A percentile compares a stretch with the other conserved stretches of the same genome.
Conservation (phyloP, 2,797 vertebrate genomes). For the Protonibea diacanthus region DNA sequence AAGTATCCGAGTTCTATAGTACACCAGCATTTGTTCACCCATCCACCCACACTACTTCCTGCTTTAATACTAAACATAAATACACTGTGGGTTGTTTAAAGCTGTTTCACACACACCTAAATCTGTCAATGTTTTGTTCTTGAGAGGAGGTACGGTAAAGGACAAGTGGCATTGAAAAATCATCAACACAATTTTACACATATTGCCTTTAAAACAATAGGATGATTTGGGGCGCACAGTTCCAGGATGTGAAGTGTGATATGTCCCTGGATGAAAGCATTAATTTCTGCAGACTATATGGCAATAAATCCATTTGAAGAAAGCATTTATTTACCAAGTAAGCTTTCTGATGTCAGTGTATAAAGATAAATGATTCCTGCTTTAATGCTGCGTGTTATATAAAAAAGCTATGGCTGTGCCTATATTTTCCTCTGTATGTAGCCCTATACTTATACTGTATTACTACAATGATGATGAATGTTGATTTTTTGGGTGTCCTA, state of each 20-base stretch:
- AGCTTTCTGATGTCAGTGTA: background rate
- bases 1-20: background rate
- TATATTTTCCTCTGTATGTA: background rate
- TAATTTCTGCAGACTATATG: background rate
- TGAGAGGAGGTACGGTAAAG: background rate
- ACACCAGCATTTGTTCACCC: conserved; percentile 2
- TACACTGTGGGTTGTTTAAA: conserved; percentile 18
- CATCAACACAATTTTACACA: background rate
- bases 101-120: conserved; percentile 11
- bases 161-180: conserved; percentile 9
- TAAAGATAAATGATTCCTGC: background rate
- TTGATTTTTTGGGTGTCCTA: conserved; percentile 12
- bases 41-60: conserved; percentile 3
- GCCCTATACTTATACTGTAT: background rate
- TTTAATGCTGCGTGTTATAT: conserved; percentile 1
- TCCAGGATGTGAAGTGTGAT: background rate
- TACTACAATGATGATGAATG: conserved; percentile 23
- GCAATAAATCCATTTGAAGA: background rate
- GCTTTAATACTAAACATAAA: conserved; percentile 19
- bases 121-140: background rate
- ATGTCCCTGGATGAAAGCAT: background rate
- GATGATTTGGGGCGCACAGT: background rate
- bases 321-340: background rate
- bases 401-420: background rate
- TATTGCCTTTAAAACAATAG: background rate